A percentile compares a stretch with the other conserved stretches of the same genome.
These are phyloP conservation scores for Eospalax fontanierii DNA, from an alignment of 2,797 vertebrate species.

Conservation along the genomic window DNA sequence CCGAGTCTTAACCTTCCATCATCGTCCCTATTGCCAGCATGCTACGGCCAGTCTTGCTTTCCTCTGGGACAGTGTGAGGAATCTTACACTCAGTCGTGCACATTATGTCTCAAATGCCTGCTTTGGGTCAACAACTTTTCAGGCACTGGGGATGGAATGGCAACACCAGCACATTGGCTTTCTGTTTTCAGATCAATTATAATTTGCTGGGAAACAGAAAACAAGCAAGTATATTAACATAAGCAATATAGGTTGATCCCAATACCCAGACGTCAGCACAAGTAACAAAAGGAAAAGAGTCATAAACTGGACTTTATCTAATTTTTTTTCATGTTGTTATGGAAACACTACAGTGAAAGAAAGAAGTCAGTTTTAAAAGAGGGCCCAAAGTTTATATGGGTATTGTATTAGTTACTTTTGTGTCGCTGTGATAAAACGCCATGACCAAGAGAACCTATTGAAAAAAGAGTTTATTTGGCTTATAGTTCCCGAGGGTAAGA, in stretches of 20 bases:
- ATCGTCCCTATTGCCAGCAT: background rate
- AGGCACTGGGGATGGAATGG: background rate
- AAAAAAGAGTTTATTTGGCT: too few relatives aligned
- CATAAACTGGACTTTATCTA: constrained; percentile 34
- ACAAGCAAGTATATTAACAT: background rate
- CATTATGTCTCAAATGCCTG: constrained; percentile 21
- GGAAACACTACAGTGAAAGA: background rate
- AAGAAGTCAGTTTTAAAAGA: background rate
- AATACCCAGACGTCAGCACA: background rate
- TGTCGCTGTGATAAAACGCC: too few relatives aligned
- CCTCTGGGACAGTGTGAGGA: background rate
- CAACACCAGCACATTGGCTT: background rate
- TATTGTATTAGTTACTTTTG: background rate
- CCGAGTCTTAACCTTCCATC: background rate
- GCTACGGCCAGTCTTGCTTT: background rate
- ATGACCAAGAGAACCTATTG: too few relatives aligned
- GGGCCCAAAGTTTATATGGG: background rate
- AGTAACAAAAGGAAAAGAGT: constrained; percentile 4
- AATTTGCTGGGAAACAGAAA: constrained; percentile 22
- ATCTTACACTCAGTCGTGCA: background rate
- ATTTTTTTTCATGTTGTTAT: constrained; percentile 16
- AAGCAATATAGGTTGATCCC: background rate
- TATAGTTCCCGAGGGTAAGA: too few relatives aligned
- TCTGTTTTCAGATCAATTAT: constrained; percentile 12
- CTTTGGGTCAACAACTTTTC: background rate